Evolutionary conservation across 2,888 invertebrate genomes (phyloP).

Genomic region (Gandaritis pyraliata): DNA sequence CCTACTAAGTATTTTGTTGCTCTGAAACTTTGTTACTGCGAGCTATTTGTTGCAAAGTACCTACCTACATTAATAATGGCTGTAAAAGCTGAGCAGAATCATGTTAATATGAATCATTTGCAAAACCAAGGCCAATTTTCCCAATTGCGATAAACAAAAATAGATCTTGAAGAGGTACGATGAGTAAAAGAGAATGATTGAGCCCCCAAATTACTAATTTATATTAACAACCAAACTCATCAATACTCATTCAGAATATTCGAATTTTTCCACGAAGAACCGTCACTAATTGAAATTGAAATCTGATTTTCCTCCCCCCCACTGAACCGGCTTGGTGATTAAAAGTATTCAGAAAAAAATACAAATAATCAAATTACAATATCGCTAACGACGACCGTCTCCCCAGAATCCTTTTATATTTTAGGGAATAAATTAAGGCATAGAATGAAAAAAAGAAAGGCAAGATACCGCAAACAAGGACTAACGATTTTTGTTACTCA

Average conservation of each 20-base stretch:
- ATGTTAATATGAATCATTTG: constrained; percentile 12
- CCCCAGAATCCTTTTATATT: constrained; percentile 83
- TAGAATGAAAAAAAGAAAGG: constrained; percentile 69
- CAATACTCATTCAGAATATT: constrained; percentile 78
- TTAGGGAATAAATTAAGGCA: constrained; percentile 80
- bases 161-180: constrained; percentile 29
- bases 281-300: constrained; percentile 83
- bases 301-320: constrained; percentile 79
- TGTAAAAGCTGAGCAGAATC: constrained; percentile 3
- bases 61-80: constrained; percentile 8
- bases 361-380: constrained; percentile 86
- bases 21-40: constrained; percentile 38
- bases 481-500: constrained; percentile 67
- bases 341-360: constrained; percentile 83
- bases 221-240: constrained; percentile 79
- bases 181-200: constrained; percentile 58
- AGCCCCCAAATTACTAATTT: constrained; percentile 73
- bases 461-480: constrained; percentile 67
- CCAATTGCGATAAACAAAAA: constrained; percentile 26
- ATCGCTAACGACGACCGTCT: constrained; percentile 82
- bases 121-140: constrained; percentile 18
- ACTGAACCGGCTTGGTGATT: constrained; percentile 74
- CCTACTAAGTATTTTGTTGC: constrained; percentile 20
- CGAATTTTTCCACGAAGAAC: constrained; percentile 76
- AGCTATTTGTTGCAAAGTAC: constrained; percentile 16